A percentile compares a stretch with the other conserved stretches of the same genome.
Conservation (phyloP, 2,888 invertebrate genomes). For the Trachelus stipa region DNA sequence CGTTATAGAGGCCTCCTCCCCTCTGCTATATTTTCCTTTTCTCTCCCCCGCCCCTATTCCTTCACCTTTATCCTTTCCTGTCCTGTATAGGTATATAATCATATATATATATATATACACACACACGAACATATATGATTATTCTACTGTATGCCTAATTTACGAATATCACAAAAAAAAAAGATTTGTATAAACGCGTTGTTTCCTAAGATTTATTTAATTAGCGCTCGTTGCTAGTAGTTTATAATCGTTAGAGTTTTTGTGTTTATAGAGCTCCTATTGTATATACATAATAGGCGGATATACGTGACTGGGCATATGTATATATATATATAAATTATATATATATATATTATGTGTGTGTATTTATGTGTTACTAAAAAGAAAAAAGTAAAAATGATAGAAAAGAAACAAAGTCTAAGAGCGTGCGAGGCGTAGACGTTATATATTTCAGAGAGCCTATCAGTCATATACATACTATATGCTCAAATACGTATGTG, state of each 20-base stretch:
- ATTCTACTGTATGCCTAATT: slow-evolving; percentile 37
- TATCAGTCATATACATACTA: slow-evolving; percentile 1
- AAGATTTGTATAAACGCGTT: slow-evolving; percentile 52
- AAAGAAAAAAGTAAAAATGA: background rate
- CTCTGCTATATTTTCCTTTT: background rate
- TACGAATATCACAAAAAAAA: slow-evolving; percentile 43
- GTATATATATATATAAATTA: slow-evolving; percentile 26
- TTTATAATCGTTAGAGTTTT: slow-evolving; percentile 41
- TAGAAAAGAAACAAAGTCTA: background rate
- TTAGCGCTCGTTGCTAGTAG: slow-evolving; percentile 51
- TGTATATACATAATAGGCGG: slow-evolving; percentile 34
- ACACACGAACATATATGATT: slow-evolving; percentile 37
- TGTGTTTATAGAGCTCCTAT: slow-evolving; percentile 28
- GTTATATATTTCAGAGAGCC: background rate
- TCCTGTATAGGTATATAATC: slow-evolving; percentile 12
- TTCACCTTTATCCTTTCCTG: background rate
- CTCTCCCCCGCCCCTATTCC: background rate
- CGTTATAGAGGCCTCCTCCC: slow-evolving; percentile 34
- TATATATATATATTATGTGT: slow-evolving; percentile 49
- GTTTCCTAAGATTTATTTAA: slow-evolving; percentile 52
- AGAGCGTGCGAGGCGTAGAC: background rate
- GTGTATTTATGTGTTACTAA: slow-evolving; percentile 14
- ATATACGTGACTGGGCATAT: slow-evolving; percentile 16
- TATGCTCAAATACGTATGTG: slow-evolving; percentile 12
- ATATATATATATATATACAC: slow-evolving; percentile 23